Base-by-base conservation (phyloP, 1,140 invertebrate genomes). In the Aphelinus certus region DNA sequence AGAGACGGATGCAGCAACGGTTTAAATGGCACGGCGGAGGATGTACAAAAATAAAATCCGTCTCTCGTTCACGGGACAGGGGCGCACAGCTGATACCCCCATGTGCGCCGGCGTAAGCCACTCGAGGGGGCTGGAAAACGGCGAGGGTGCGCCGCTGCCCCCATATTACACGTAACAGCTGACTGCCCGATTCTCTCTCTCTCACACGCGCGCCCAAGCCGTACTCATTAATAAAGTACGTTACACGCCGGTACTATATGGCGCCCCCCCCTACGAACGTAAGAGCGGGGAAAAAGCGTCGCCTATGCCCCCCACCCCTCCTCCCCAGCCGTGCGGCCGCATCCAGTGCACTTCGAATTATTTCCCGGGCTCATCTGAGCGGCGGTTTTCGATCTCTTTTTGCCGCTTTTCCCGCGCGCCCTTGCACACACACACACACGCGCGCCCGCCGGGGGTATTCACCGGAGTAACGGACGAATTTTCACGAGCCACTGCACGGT, bases 151-250 rank as follows among this genome's bases (percentile, higher is more conserved):
- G 10, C 56, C 57, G 49, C 63, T 70, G 72, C 79, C 80, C 81
- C 83, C 81, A 83, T 83, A 83, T 83, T 61, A 61, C 26, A 9
- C 26, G 74, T 61, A 85, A 87, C 85, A 87, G 86, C 86, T 87
- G 86, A 87, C 84, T 81, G 78, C 77, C 62, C 82, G n/a, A 48
- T 56, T 71, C 76, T 61, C 5, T 1, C 45, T 61, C 56, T 67
- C 69, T 53, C 51, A 9, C 51, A 4, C 51, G 51, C 51, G 26
- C 26, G 26, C 26, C 26, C 26, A 26, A 26, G 26, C 26, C 9
- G 4, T 53, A 9, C 86, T 87, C 86, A 86, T 87, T 87, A 87
- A 86, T 86, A 87, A 86, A 83, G 80, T 87, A 85, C 86, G 86
- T 87, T 87, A 83, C 76, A 62, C 67, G 26, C 26, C 26, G 26